These are phyloP conservation scores for Ormyrus thymus DNA, from an alignment of 2,888 invertebrate species.

Conservation along the genomic window DNA sequence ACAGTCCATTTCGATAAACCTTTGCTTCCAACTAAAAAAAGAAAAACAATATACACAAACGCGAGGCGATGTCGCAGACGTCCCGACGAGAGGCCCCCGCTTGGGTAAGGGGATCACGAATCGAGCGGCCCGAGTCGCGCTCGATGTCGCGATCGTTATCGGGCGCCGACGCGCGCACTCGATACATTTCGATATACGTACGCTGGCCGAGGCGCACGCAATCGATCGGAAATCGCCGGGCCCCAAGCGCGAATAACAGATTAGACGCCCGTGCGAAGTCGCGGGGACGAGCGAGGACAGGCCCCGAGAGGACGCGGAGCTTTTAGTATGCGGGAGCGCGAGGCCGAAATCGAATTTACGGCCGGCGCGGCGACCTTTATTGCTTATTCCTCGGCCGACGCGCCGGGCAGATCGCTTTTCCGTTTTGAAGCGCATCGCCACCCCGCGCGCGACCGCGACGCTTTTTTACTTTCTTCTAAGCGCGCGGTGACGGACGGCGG, in stretches of 20 bases:
- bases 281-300: slow-evolving; percentile 13
- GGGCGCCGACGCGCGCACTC: neutral
- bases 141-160: slow-evolving; percentile 50
- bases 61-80: no score
- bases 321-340: slow-evolving; percentile 53
- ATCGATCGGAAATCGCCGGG: slow-evolving; percentile 42
- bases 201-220: neutral
- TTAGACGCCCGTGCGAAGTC: slow-evolving; percentile 20
- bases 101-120: slow-evolving; percentile 49
- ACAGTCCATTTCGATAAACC: neutral
- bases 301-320: neutral
- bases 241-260: slow-evolving; percentile 44
- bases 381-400: no score
- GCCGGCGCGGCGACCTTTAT: slow-evolving; percentile 1
- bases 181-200: slow-evolving; percentile 38
- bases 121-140: slow-evolving; percentile 5
- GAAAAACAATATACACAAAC: no score
- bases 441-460: no score
- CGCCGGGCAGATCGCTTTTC: no score
- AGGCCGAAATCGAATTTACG: slow-evolving; percentile 70
- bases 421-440: no score
- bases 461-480: no score
- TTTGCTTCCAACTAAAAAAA: neutral
- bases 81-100: neutral
- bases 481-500: no score